phyloP scores from a whole-genome alignment of 2,113 vertebrate genomes.

The Sminthopsis crassicaudata region DNA sequence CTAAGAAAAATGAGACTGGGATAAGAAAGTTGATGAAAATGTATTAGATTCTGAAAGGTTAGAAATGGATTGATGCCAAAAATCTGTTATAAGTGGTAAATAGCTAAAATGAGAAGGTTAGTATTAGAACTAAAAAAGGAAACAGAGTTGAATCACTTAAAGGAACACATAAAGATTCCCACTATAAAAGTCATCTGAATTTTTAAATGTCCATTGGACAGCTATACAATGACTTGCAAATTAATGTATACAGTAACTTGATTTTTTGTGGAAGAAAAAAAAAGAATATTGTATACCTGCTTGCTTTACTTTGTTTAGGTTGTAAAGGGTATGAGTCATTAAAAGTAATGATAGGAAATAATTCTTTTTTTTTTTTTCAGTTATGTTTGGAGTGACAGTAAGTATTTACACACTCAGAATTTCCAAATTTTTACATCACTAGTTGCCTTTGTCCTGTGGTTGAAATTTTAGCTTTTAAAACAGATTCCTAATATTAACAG shows the following conservation, averaged over 20 bases:
- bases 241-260: neutral
- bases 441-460: neutral
- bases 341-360: neutral
- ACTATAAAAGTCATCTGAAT: constrained; percentile 21
- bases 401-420: neutral
- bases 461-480: neutral
- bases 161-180: neutral
- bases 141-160: neutral
- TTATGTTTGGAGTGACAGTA: neutral
- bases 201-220: neutral
- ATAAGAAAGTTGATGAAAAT: neutral
- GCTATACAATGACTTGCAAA: neutral
- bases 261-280: neutral
- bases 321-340: neutral
- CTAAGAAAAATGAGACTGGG: neutral
- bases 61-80: neutral
- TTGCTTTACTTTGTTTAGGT: neutral
- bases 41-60: neutral
- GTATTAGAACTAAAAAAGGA: neutral
- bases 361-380: neutral
- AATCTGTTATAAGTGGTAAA: neutral
- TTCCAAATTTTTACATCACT: neutral
- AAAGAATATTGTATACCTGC: neutral
- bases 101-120: neutral
- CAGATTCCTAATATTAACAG: neutral